Percentiles rank a stretch among this genome's conserved stretches.
These are phyloP conservation scores for Choreutis nemorana DNA, from an alignment of 2,888 invertebrate species.

Conservation along the genomic window DNA sequence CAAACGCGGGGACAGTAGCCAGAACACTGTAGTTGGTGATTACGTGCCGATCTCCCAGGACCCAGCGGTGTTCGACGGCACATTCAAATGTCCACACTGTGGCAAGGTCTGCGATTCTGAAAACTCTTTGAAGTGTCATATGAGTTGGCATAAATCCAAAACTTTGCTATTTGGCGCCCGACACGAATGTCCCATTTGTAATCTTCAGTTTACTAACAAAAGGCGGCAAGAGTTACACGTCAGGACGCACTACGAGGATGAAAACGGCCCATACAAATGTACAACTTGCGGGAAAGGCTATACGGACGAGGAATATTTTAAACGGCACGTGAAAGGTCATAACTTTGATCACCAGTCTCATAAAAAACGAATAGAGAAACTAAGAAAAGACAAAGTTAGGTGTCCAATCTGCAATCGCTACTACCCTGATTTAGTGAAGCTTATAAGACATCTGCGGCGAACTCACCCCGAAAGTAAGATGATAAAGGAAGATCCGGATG, in stretches of 20 bases:
- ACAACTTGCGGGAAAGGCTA: constrained; percentile 58
- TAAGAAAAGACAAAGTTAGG: constrained; percentile 48
- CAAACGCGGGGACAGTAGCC: constrained; percentile 47
- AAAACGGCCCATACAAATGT: constrained; percentile 59
- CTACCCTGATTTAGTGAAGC: constrained; percentile 45
- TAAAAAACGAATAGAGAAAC: constrained; percentile 41
- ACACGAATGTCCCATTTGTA: constrained; percentile 55
- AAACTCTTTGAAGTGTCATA: constrained; percentile 46
- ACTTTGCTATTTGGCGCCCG: constrained; percentile 43
- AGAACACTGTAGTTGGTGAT: constrained; percentile 39
- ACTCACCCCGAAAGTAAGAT: constrained; percentile 60
- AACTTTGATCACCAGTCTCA: constrained; percentile 52
- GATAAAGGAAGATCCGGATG: constrained; percentile 58
- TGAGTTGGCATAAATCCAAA: constrained; percentile 52
- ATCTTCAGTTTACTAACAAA: constrained; percentile 53
- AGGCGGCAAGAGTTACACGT: constrained; percentile 49
- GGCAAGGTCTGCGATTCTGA: constrained; percentile 53
- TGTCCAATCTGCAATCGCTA: constrained; percentile 52
- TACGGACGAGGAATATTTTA: constrained; percentile 56
- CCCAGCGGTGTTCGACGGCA: constrained; percentile 26
- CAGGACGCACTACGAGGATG: constrained; percentile 56
- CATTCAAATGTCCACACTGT: constrained; percentile 47
- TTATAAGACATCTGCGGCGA: constrained; percentile 49
- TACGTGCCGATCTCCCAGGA: constrained; percentile 20
- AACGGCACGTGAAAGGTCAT: constrained; percentile 60